These are phyloP conservation scores for Arbacia lixula DNA, from an alignment of 53 echinoderm and acorn worm species.

Conservation along the genomic window DNA sequence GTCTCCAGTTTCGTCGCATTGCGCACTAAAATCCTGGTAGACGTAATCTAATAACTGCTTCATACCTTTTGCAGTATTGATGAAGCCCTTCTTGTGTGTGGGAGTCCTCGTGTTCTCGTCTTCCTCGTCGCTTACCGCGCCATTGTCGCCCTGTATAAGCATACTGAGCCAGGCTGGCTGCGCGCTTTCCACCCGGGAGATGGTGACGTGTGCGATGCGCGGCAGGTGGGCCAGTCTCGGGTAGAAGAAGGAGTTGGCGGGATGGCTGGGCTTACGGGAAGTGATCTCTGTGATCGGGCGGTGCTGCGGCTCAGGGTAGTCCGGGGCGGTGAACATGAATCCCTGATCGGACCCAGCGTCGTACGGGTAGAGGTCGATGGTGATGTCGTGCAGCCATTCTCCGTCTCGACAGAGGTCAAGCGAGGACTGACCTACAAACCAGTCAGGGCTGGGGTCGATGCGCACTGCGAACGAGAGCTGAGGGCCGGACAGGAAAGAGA, in stretches of 20 bases:
- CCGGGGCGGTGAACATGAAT: constrained; percentile 86
- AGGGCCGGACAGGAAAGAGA: background rate
- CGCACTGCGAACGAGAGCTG: constrained; percentile 82
- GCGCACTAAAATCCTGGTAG: no score
- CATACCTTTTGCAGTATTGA: no score
- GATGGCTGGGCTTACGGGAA: constrained; percentile 66
- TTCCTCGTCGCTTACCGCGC: background rate
- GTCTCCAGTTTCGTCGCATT: no score
- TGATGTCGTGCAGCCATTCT: constrained; percentile 65
- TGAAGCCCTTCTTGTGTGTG: no score
- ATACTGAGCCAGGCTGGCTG: constrained; percentile 49
- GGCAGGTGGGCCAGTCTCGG: constrained; percentile 64
- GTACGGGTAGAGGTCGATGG: constrained; percentile 70
- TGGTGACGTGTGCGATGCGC: constrained; percentile 74
- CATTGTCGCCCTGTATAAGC: constrained; percentile 7
- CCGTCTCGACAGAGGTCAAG: constrained; percentile 74
- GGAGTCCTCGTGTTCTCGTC: background rate
- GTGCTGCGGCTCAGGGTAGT: constrained; percentile 64
- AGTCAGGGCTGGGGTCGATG: constrained; percentile 85
- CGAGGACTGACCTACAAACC: constrained; percentile 82
- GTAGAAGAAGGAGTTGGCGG: constrained; percentile 87
- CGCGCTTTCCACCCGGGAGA: constrained; percentile 54
- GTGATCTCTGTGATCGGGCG: constrained; percentile 74
- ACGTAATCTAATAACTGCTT: no score
- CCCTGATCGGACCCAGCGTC: constrained; percentile 93